Percentiles rank a stretch among this genome's conserved stretches.
These are phyloP conservation scores for Syngnathus scovelli DNA, from an alignment of 2,113 vertebrate genomes.

Conservation along the genomic window DNA sequence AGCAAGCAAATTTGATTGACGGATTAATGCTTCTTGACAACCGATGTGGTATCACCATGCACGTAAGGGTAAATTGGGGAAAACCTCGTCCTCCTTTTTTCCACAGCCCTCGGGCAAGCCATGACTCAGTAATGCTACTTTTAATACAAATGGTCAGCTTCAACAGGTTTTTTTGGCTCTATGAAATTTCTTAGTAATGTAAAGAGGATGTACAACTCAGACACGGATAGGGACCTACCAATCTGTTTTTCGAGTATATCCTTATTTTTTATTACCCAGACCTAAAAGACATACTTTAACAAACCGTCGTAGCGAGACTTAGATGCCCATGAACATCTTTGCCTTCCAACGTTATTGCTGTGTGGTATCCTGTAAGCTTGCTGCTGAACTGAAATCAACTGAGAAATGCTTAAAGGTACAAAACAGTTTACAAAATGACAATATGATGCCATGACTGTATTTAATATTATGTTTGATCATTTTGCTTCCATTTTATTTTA, in stretches of 20 bases:
- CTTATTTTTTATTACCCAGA: too few relatives aligned
- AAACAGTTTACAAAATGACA: too few relatives aligned
- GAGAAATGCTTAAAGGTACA: too few relatives aligned
- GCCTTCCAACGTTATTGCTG: too few relatives aligned
- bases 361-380: too few relatives aligned
- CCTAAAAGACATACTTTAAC: background rate
- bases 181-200: background rate
- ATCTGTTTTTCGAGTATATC: background rate
- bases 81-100: slow-evolving; percentile 21
- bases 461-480: background rate
- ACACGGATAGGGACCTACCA: background rate
- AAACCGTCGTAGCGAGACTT: too few relatives aligned
- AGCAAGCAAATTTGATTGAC: slow-evolving; percentile 21
- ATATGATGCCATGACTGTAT: too few relatives aligned
- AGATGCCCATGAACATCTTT: too few relatives aligned
- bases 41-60: slow-evolving; percentile 18
- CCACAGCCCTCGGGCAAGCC: slow-evolving; percentile 24
- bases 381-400: too few relatives aligned
- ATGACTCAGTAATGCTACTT: slow-evolving; percentile 19
- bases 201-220: background rate
- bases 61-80: slow-evolving; percentile 34
- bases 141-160: slow-evolving; percentile 6
- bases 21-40: slow-evolving; percentile 38
- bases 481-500: background rate
- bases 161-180: background rate